Conservation (phyloP, 2,797 vertebrate genomes). For the Scyliorhinus canicula region DNA sequence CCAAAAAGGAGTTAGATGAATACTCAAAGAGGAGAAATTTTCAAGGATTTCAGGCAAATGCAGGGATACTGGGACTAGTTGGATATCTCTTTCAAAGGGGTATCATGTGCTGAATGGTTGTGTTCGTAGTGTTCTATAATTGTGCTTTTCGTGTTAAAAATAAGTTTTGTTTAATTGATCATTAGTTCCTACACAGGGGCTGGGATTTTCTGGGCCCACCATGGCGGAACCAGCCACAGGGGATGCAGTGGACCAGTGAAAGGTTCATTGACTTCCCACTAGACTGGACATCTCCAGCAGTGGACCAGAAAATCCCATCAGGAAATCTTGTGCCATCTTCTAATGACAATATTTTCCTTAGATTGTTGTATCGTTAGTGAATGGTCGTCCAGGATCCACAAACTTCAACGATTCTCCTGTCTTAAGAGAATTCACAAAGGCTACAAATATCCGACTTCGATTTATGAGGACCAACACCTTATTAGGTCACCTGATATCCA, state of each 20-base stretch:
- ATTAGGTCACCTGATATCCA: conserved; percentile 82
- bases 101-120: neutral
- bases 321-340: neutral
- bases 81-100: neutral
- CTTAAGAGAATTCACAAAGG: conserved; percentile 79
- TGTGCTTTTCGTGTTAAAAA: neutral
- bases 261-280: too few relatives aligned
- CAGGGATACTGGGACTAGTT: neutral
- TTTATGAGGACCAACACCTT: conserved; percentile 83
- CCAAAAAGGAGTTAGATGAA: neutral
- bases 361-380: conserved; percentile 82
- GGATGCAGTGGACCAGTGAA: too few relatives aligned
- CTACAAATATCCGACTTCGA: conserved; percentile 78
- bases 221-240: too few relatives aligned
- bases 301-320: too few relatives aligned
- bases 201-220: too few relatives aligned
- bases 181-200: neutral
- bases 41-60: neutral
- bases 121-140: neutral
- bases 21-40: neutral
- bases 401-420: conserved; percentile 75
- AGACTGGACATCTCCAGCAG: too few relatives aligned
- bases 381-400: conserved; percentile 76
- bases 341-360: conserved; percentile 47
- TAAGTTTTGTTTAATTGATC: neutral